Evolutionary conservation across 2,113 vertebrate species (phyloP).

Genomic region (Corythaeola cristata): DNA sequence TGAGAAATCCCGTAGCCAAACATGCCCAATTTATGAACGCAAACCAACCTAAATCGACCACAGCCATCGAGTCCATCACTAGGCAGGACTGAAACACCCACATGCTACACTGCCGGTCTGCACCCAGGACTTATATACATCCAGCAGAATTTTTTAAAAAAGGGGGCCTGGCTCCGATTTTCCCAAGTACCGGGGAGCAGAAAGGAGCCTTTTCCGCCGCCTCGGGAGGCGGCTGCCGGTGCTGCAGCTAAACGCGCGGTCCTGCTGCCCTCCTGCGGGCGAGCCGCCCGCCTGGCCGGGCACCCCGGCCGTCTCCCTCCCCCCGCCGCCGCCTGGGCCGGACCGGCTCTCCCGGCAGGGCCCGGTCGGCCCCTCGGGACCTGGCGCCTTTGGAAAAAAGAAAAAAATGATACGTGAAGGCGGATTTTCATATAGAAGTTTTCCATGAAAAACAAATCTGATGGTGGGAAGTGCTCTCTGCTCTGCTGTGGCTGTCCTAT

Average conservation of each 20-base stretch:
- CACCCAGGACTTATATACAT: rapidly evolving
- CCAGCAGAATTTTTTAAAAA: not conserved
- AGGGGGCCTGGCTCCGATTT: not conserved
- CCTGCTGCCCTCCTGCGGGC: constrained; percentile 61
- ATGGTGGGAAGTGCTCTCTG: rapidly evolving
- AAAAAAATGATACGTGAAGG: rapidly evolving
- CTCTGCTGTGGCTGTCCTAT: not conserved
- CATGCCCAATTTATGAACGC: not conserved
- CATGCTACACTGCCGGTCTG: rapidly evolving
- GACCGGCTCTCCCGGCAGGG: no score
- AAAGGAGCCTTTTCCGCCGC: no score
- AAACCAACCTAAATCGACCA: rapidly evolving
- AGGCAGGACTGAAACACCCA: rapidly evolving
- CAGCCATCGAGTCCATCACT: not conserved
- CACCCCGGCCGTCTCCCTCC: no score
- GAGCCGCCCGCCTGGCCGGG: not conserved
- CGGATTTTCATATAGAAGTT: rapidly evolving
- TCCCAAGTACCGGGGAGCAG: rapidly evolving
- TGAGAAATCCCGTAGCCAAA: not conserved
- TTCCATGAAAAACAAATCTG: rapidly evolving
- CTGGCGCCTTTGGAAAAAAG: rapidly evolving
- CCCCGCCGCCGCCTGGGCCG: not conserved
- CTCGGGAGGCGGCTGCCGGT: not conserved
- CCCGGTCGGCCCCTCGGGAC: no score
- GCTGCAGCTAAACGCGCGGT: not conserved